Base-by-base conservation (phyloP, 2,888 invertebrate genomes). In the Folsomia candida region DNA sequence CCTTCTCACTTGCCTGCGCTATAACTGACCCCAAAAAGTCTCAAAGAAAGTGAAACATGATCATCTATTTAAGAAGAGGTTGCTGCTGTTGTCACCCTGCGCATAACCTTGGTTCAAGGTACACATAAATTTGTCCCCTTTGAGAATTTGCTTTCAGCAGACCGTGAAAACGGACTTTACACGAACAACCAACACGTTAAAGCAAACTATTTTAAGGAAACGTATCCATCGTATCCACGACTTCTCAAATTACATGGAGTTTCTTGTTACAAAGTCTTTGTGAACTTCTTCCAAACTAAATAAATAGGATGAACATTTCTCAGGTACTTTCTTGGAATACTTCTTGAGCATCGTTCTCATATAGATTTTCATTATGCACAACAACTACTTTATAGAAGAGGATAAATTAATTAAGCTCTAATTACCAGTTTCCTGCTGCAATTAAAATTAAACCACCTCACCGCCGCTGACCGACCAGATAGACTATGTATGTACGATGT, bases 121-220 rank as follows among this genome's bases (percentile, higher is more conserved):
- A 9, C 37, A 37, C 14, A 4, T 37, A 54, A 54, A 54, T 54
- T 54, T 37, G 37, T 37, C n/a, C 37, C 37, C 37, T 37, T 37
- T 37, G 6, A 37, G 4, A 37, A 37, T 37, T 37, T 20, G 54
- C n/a, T 54, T 54, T 54, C 54, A 54, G 18, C n/a, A 6, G 54
- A 54, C 54, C 54, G n/a, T 54, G 54, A 54, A 54, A 54, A 54
- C 22, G 54, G 54, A 20, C 54, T 54, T 54, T 22, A 54, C 20
- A 20, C 22, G 11, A 54, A 54, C 6, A 37, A 14, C 37, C 37
- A 37, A 37, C 37, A 37, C 37, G 4, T 37, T 4, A 37, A 37
- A 37, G 37, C 14, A 37, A 37, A 37, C 37, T 37, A 37, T 37
- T 37, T 37, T 37, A 37, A 14, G 37, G 14, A 37, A 37, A 9